These are phyloP conservation scores for Stylophora pistillata DNA, from an alignment of 64 coral and sea anemone genomes.

Conservation along the genomic window DNA sequence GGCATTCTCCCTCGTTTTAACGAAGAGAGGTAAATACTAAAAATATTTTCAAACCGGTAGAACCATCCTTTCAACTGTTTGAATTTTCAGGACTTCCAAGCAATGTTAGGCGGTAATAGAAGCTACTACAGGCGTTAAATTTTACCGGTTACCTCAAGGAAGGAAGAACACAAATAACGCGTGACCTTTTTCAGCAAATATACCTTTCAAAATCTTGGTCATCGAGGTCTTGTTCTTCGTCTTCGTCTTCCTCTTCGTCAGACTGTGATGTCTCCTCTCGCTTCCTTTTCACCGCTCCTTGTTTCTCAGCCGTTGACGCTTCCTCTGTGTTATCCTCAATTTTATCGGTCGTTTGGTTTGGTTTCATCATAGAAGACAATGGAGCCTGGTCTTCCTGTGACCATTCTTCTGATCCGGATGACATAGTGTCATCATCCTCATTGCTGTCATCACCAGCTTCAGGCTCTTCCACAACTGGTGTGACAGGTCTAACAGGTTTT, in stretches of 20 bases:
- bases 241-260: conserved; percentile 27
- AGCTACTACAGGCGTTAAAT: no score
- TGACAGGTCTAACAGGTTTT: conserved; percentile 13
- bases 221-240: background rate
- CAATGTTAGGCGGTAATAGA: no score
- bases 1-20: no score
- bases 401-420: conserved; percentile 44
- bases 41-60: no score
- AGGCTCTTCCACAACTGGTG: background rate
- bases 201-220: conserved; percentile 42
- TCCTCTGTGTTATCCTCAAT: background rate
- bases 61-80: no score
- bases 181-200: no score
- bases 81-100: no score
- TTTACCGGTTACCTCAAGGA: no score
- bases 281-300: conserved; percentile 43
- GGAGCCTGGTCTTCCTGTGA: conserved; percentile 37
- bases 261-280: conserved; percentile 20
- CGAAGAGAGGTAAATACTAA: no score
- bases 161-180: no score
- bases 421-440: conserved; percentile 12
- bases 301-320: conserved; percentile 1
- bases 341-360: background rate
- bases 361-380: conserved; percentile 35
- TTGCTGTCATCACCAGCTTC: background rate